Evolutionary conservation across 2,113 vertebrate species (phyloP).

Genomic region (Bujurquina vittata): DNA sequence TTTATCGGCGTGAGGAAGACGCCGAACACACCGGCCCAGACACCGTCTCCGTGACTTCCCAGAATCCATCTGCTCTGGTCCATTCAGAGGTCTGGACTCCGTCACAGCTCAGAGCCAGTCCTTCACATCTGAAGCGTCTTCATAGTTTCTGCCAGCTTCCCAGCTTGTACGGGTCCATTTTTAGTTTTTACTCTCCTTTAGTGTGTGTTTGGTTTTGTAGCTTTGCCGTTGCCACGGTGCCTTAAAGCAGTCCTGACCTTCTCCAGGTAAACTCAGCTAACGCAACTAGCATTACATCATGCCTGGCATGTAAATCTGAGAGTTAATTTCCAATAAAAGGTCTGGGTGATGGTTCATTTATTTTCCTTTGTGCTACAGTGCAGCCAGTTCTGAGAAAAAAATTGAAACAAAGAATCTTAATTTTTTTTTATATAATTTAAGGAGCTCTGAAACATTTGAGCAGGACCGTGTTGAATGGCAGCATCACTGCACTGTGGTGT

Average conservation of each 20-base stretch:
- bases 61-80: neutral
- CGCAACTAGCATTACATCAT: neutral
- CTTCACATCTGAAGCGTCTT: neutral
- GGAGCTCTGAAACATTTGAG: neutral
- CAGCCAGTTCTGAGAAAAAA: too few relatives aligned
- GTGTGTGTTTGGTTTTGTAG: neutral
- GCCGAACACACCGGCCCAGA: neutral
- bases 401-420: neutral
- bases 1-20: neutral
- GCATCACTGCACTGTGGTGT: neutral
- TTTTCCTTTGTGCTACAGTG: too few relatives aligned
- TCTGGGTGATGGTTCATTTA: too few relatives aligned
- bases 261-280: neutral
- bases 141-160: neutral
- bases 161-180: neutral
- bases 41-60: neutral
- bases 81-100: neutral
- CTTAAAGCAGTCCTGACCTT: neutral
- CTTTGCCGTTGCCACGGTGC: neutral
- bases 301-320: too few relatives aligned
- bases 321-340: too few relatives aligned
- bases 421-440: neutral
- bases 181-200: neutral
- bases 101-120: neutral
- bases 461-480: too few relatives aligned